phyloP scores from a whole-genome alignment of 2,113 vertebrate species.

The Danionella cerebrum region DNA sequence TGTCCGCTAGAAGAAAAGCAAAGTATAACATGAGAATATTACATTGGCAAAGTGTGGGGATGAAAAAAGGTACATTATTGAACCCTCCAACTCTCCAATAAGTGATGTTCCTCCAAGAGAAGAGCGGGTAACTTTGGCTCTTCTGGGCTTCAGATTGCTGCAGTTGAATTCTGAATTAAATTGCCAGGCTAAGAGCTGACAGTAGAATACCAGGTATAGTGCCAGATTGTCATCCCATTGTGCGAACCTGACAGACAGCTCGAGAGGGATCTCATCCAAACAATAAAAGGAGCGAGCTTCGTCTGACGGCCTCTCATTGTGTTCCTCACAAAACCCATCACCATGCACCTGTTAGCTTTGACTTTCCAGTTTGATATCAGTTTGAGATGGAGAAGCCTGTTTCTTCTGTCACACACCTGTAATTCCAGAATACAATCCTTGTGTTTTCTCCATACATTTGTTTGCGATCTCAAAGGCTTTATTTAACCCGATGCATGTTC shows the following conservation, averaged over 20 bases:
- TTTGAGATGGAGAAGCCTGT: constrained; percentile 28
- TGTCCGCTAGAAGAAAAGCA: not conserved
- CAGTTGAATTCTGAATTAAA: constrained; percentile 11
- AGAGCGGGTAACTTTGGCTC: not conserved
- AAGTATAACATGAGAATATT: constrained; percentile 11
- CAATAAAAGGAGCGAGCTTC: constrained; percentile 28
- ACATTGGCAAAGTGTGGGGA: not conserved
- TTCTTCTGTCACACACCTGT: constrained; percentile 18
- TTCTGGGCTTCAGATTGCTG: not conserved
- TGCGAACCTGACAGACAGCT: constrained; percentile 33
- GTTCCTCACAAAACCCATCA: constrained; percentile 25
- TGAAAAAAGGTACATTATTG: not conserved
- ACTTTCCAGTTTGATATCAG: constrained; percentile 28
- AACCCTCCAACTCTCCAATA: not conserved
- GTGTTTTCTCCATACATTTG: constrained; percentile 56
- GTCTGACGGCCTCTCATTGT: constrained; percentile 25
- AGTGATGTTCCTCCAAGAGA: not conserved
- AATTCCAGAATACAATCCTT: constrained; percentile 33
- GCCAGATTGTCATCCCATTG: constrained; percentile 33
- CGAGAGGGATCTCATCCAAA: constrained; percentile 27
- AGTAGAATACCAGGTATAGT: constrained; percentile 29
- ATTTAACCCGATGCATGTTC: constrained; percentile 51
- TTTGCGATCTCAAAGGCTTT: constrained; percentile 57
- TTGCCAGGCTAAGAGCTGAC: constrained; percentile 30
- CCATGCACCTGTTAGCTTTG: constrained; percentile 25